Conservation (phyloP, 1,140 invertebrate genomes). For the Portunus trituberculatus region DNA sequence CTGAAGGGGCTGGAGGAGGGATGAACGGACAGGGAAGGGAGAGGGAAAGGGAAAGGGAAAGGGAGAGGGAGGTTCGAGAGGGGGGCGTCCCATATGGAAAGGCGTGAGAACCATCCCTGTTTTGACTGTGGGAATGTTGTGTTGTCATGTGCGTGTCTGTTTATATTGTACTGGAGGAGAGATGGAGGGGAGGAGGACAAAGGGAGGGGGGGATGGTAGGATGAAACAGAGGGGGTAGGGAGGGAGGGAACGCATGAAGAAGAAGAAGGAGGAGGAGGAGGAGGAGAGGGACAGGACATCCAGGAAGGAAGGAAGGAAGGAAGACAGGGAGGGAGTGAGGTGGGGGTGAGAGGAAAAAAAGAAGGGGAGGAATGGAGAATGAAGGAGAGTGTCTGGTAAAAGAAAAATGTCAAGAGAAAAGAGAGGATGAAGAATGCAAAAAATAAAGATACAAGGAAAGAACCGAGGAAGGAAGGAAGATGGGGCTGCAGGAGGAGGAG, state of each 20-base stretch:
- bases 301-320: background rate
- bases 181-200: background rate
- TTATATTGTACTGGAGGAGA: slow-evolving; percentile 2
- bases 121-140: slow-evolving; percentile 45
- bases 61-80: background rate
- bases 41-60: background rate
- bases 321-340: background rate
- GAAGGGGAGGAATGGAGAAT: background rate
- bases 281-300: background rate
- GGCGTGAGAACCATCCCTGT: background rate
- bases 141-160: background rate
- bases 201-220: background rate
- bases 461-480: background rate
- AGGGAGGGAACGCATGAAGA: background rate
- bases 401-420: background rate
- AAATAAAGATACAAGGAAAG: too few relatives aligned
- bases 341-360: background rate
- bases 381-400: background rate
- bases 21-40: background rate
- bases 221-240: background rate
- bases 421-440: background rate
- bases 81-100: background rate
- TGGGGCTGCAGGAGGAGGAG: background rate
- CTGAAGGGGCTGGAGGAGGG: slow-evolving; percentile 37
- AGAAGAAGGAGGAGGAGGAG: background rate